Evolutionary conservation across 2,113 vertebrate genomes (phyloP).

Genomic region (Oriolus oriolus): DNA sequence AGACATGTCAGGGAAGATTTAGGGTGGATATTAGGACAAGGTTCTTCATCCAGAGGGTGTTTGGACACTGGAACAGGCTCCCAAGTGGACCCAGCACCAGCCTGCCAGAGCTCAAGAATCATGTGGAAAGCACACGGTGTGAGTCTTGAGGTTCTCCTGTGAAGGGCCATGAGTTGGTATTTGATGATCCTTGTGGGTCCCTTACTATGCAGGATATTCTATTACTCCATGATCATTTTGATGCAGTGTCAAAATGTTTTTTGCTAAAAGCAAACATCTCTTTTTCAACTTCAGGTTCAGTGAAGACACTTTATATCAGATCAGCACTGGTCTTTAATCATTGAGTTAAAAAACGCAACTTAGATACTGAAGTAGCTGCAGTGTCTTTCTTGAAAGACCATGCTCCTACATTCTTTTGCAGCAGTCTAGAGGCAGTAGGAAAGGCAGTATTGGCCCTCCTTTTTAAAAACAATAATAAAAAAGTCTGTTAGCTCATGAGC

Average conservation of each 20-base stretch:
- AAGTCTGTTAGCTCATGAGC: background rate
- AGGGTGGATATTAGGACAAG: background rate
- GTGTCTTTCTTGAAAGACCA: background rate
- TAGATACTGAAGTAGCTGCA: background rate
- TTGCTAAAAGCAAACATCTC: background rate
- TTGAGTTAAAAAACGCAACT: background rate
- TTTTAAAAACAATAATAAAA: background rate
- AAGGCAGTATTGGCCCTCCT: background rate
- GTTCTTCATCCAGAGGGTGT: background rate
- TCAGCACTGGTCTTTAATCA: background rate
- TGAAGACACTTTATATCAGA: background rate
- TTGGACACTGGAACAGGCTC: background rate
- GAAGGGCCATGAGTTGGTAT: accelerated
- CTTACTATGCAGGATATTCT: background rate
- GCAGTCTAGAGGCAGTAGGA: background rate
- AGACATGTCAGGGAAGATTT: background rate
- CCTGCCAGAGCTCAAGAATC: background rate
- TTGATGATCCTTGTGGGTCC: background rate
- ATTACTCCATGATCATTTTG: background rate
- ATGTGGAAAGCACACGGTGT: background rate
- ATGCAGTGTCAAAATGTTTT: background rate
- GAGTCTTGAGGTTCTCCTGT: background rate
- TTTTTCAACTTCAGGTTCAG: background rate
- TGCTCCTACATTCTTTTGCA: background rate
- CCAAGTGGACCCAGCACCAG: background rate